Percentiles rank a stretch among this genome's conserved stretches.
Conservation (phyloP, 1,140 invertebrate genomes). For the Colletes latitarsis region DNA sequence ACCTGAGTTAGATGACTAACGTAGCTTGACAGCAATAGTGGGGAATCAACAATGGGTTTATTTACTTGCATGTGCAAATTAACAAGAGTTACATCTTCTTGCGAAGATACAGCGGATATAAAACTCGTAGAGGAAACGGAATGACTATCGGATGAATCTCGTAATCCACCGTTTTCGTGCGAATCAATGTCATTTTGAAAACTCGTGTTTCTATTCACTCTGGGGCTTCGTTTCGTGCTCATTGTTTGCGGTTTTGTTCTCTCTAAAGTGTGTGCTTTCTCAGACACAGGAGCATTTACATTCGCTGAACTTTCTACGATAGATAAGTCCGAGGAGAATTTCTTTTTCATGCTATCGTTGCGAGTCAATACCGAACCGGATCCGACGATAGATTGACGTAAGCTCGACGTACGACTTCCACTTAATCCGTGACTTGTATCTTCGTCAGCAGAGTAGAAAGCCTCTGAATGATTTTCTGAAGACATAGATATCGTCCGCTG, state of each 20-base stretch:
- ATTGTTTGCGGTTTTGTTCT: slow-evolving; percentile 69
- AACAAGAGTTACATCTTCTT: slow-evolving; percentile 95
- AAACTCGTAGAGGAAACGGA: slow-evolving; percentile 93
- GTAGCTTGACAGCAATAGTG: slow-evolving; percentile 96
- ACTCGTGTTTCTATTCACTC: slow-evolving; percentile 62
- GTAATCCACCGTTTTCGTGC: slow-evolving; percentile 67
- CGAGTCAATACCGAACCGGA: slow-evolving; percentile 78
- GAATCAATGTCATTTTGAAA: slow-evolving; percentile 60
- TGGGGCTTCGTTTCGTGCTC: slow-evolving; percentile 64
- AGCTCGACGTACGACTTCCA: slow-evolving; percentile 83
- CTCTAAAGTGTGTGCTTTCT: slow-evolving; percentile 77
- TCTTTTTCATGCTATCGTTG: slow-evolving; percentile 81
- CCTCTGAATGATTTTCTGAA: slow-evolving; percentile 94
- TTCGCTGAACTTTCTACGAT: slow-evolving; percentile 81
- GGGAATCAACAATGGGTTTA: slow-evolving; percentile 95
- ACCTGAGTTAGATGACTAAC: slow-evolving; percentile 95
- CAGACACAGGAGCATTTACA: slow-evolving; percentile 58
- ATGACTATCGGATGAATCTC: slow-evolving; percentile 85
- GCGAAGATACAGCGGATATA: slow-evolving; percentile 95
- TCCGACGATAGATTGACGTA: slow-evolving; percentile 84
- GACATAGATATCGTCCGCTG: slow-evolving; percentile 92
- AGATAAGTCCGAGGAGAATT: slow-evolving; percentile 81
- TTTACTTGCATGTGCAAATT: slow-evolving; percentile 98
- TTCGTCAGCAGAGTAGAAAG: slow-evolving; percentile 95
- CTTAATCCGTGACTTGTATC: slow-evolving; percentile 85